Conservation (phyloP, 1,140 invertebrate genomes). For the Polypedilum vanderplanki region DNA sequence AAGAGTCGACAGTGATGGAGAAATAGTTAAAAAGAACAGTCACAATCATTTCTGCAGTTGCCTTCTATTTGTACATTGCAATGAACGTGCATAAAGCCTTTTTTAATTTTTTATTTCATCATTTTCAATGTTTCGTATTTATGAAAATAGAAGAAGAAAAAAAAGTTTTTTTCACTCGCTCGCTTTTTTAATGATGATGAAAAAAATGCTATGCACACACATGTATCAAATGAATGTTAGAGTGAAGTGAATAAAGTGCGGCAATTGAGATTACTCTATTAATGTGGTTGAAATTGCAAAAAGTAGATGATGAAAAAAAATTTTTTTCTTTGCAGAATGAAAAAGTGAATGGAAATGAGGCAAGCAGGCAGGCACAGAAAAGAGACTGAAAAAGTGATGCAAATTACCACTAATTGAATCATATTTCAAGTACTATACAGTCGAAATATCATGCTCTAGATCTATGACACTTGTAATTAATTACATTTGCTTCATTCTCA, state of each 20-base stretch:
- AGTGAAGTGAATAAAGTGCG: background rate
- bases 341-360: background rate
- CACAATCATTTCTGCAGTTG: background rate
- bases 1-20: background rate
- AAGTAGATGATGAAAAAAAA: background rate
- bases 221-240: background rate
- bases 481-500: background rate
- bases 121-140: constrained; percentile 19
- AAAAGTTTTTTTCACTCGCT: background rate
- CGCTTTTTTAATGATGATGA: background rate
- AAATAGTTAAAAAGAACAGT: background rate
- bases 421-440: constrained; percentile 22
- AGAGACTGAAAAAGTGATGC: constrained; percentile 22
- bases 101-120: background rate
- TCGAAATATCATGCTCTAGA: constrained; percentile 21
- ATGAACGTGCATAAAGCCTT: no score
- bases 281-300: constrained; percentile 11
- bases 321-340: background rate
- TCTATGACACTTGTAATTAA: constrained; percentile 26
- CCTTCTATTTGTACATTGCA: background rate
- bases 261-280: constrained; percentile 13
- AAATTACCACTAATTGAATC: constrained; percentile 29
- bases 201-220: background rate
- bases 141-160: background rate
- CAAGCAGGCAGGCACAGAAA: background rate